These are phyloP conservation scores for Anorthoa munda DNA, from an alignment of 2,888 invertebrate species.

Conservation along the genomic window DNA sequence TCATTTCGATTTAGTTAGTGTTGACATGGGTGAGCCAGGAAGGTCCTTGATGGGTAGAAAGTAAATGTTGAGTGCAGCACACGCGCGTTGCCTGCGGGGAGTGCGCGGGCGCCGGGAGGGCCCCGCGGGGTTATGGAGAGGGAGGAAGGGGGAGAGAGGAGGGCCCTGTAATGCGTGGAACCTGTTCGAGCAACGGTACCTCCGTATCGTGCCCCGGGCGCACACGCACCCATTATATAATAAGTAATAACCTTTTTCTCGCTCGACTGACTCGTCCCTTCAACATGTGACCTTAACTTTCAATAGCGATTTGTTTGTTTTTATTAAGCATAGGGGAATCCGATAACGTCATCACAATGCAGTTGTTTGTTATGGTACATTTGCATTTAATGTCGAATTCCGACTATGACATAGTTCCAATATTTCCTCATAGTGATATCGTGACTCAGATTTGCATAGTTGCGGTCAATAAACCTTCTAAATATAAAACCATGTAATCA, in stretches of 20 bases:
- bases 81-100: conserved; percentile 71
- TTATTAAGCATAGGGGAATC: conserved; percentile 41
- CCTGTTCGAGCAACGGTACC: conserved; percentile 89
- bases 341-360: neutral
- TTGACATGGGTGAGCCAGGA: conserved; percentile 74
- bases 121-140: conserved; percentile 30
- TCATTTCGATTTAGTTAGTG: conserved; percentile 41
- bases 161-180: conserved; percentile 79
- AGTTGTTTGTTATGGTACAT: neutral
- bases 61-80: conserved; percentile 86
- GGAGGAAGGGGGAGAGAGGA: conserved; percentile 58
- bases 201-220: conserved; percentile 80
- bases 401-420: neutral
- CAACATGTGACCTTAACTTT: conserved; percentile 67
- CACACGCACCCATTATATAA: conserved; percentile 89
- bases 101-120: conserved; percentile 58
- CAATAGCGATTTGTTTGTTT: conserved; percentile 61
- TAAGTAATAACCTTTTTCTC: conserved; percentile 88
- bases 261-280: conserved; percentile 76
- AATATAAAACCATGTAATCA: neutral
- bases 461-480: neutral
- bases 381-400: neutral
- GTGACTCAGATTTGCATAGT: conserved; percentile 7
- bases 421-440: neutral
- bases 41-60: conserved; percentile 90